phyloP scores from a whole-genome alignment of 2,888 invertebrate genomes.

The Caenorhabditis sinica region DNA sequence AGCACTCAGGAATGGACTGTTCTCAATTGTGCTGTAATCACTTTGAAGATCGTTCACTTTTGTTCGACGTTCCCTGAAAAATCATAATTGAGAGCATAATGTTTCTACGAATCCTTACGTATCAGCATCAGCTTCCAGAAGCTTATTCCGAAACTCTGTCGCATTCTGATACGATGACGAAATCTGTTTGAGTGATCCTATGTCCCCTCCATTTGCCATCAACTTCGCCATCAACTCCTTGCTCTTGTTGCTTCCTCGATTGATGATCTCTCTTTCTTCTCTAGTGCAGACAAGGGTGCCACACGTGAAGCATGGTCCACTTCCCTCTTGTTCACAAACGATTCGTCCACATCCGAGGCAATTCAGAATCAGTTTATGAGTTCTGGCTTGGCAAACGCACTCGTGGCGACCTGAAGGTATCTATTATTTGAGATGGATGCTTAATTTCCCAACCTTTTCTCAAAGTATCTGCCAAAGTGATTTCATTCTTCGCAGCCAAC shows the following conservation, averaged over 20 bases:
- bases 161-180: constrained; percentile 65
- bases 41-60: constrained; percentile 80
- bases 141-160: constrained; percentile 72
- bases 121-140: constrained; percentile 76
- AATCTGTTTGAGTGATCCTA: constrained; percentile 38
- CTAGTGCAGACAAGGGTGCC: constrained; percentile 88
- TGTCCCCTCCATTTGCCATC: constrained; percentile 84
- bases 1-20: constrained; percentile 90
- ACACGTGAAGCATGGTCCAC: constrained; percentile 96
- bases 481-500: constrained; percentile 66
- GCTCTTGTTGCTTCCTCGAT: constrained; percentile 72
- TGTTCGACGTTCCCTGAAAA: constrained; percentile 73
- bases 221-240: constrained; percentile 83
- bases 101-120: constrained; percentile 62
- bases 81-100: neutral
- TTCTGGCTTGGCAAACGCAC: constrained; percentile 93
- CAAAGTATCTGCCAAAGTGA: constrained; percentile 57
- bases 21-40: constrained; percentile 81
- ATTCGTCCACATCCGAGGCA: constrained; percentile 95
- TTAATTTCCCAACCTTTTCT: constrained; percentile 55
- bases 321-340: constrained; percentile 93
- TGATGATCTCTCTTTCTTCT: constrained; percentile 79
- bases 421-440: neutral
- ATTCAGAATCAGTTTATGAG: constrained; percentile 94
- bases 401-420: constrained; percentile 88